These are phyloP conservation scores for Troides helena DNA, from an alignment of 2,888 invertebrate genomes.

Conservation along the genomic window DNA sequence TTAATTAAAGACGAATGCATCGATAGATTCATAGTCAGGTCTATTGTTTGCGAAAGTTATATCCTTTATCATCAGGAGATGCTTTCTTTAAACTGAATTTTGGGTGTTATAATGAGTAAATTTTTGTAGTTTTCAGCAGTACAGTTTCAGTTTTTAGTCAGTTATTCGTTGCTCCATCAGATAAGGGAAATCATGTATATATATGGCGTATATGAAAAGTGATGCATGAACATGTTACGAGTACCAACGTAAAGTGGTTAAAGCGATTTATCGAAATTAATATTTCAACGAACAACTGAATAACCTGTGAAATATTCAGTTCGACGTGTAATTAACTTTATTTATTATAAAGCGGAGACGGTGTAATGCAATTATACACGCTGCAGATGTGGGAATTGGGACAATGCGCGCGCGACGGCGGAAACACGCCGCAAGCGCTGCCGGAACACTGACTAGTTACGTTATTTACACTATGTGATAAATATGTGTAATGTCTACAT, in stretches of 20 bases:
- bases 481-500: too few species aligned
- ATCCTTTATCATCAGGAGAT: too few species aligned
- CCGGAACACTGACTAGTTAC: constrained; percentile 18
- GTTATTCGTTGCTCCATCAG: too few species aligned
- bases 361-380: constrained; percentile 13
- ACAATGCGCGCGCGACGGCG: constrained; percentile 12
- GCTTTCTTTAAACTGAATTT: too few species aligned
- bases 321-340: constrained; percentile 15
- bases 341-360: constrained; percentile 8
- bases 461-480: constrained; percentile 1
- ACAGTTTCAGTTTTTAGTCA: too few species aligned
- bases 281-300: background rate
- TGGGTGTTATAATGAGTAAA: too few species aligned
- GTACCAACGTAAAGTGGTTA: background rate
- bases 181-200: too few species aligned
- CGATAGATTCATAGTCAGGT: background rate
- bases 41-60: background rate
- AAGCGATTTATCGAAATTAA: background rate
- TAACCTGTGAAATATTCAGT: constrained; percentile 8
- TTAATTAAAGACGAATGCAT: background rate
- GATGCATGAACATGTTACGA: too few species aligned
- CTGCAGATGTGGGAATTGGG: constrained; percentile 26
- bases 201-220: too few species aligned
- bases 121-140: too few species aligned
- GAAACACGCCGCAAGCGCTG: constrained; percentile 13